Percentiles rank a stretch among this genome's conserved stretches.
Conservation (phyloP, 2,113 vertebrate species). For the Isichthys henryi region DNA sequence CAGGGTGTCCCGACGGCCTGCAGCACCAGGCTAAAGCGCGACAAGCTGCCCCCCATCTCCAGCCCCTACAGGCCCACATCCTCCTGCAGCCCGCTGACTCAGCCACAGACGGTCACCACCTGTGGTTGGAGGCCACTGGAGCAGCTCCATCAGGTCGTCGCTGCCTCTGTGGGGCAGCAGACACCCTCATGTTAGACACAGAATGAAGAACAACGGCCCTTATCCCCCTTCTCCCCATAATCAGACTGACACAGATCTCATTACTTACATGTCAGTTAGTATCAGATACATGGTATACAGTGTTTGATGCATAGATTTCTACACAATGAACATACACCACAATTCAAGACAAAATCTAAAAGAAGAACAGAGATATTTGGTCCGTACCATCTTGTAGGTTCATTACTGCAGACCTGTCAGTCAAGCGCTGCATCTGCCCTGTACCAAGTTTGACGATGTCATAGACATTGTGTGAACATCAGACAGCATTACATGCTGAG, state of each 20-base stretch:
- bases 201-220: background rate
- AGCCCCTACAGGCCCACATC: background rate
- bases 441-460: background rate
- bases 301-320: background rate
- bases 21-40: constrained; percentile 76
- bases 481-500: background rate
- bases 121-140: constrained; percentile 59
- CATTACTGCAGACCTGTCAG: too few relatives aligned
- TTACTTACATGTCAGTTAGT: background rate
- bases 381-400: too few relatives aligned
- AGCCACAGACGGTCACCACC: too few relatives aligned
- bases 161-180: constrained; percentile 90
- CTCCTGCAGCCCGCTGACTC: background rate
- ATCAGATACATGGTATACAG: background rate
- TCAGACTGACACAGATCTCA: background rate
- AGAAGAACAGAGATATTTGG: background rate
- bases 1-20: constrained; percentile 95
- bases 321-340: background rate
- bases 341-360: background rate
- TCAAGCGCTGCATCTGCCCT: too few relatives aligned
- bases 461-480: background rate
- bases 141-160: constrained; percentile 89
- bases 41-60: background rate
- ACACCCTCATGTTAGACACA: constrained; percentile 66
- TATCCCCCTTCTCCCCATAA: background rate